These are phyloP conservation scores for Bombus cullumanus DNA, from an alignment of 1,140 invertebrate genomes.

Conservation along the genomic window DNA sequence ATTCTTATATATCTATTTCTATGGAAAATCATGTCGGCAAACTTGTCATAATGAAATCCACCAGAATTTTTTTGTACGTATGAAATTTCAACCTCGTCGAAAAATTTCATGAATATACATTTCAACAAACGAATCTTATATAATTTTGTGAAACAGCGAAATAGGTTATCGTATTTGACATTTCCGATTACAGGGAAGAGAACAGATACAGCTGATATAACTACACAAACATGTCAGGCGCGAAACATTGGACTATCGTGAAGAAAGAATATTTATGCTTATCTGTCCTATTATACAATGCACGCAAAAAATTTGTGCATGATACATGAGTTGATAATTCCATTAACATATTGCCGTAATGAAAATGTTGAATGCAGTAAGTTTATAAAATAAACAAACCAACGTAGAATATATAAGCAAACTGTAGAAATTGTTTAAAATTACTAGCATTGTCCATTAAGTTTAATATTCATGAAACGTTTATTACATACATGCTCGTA, in stretches of 20 bases:
- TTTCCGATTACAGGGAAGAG: background rate
- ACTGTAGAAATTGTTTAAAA: background rate
- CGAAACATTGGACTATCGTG: background rate
- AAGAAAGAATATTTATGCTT: background rate
- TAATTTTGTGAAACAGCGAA: background rate
- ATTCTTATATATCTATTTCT: slow-evolving; percentile 48
- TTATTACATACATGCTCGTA: background rate
- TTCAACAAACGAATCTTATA: background rate
- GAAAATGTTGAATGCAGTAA: background rate
- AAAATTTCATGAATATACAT: background rate
- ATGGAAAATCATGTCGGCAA: slow-evolving; percentile 39
- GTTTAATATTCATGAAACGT: background rate
- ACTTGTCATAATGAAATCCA: slow-evolving; percentile 38
- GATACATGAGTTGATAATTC: no score
- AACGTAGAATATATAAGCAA: background rate
- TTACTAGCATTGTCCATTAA: background rate
- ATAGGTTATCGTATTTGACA: slow-evolving; percentile 7
- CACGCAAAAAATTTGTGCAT: background rate
- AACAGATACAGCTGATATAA: background rate
- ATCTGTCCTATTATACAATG: background rate
- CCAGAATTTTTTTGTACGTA: slow-evolving; percentile 25
- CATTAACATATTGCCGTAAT: background rate
- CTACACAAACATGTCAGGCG: background rate
- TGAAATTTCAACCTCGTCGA: background rate
- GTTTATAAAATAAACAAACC: background rate